Percentiles rank a stretch among this genome's conserved stretches.
These are phyloP conservation scores for Nicator chloris DNA, from an alignment of 2,113 vertebrate species.

Conservation along the genomic window DNA sequence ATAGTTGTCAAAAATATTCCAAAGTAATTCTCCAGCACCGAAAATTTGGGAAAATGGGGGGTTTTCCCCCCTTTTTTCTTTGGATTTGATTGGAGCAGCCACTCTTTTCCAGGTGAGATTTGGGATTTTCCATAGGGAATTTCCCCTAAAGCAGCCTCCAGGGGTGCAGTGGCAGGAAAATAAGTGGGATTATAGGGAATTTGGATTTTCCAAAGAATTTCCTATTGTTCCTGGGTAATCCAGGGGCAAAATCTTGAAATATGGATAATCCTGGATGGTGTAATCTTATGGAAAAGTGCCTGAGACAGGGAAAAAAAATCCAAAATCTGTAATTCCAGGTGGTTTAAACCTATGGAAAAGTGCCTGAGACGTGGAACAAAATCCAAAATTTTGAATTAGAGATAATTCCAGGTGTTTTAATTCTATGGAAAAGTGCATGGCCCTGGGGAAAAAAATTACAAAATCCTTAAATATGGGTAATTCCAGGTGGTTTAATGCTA, in stretches of 20 bases:
- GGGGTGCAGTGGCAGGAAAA: too few relatives aligned
- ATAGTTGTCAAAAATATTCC: not conserved
- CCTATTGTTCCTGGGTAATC: not conserved
- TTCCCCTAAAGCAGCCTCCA: not conserved
- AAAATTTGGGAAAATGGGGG: not conserved
- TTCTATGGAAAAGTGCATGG: not conserved
- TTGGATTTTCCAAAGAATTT: not conserved
- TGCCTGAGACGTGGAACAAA: too few relatives aligned
- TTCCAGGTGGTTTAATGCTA: not conserved
- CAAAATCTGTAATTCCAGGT: not conserved
- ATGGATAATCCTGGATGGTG: rapidly evolving
- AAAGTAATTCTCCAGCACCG: not conserved
- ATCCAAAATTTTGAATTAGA: rapidly evolving
- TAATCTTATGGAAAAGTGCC: not conserved
- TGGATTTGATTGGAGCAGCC: not conserved
- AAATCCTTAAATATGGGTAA: too few relatives aligned
- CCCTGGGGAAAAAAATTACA: too few relatives aligned
- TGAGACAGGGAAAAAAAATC: not conserved
- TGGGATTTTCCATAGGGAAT: not conserved
- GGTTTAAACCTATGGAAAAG: not conserved
- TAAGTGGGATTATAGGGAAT: not conserved
- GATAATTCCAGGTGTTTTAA: rapidly evolving
- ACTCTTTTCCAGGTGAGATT: not conserved
- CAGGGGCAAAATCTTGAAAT: not conserved
- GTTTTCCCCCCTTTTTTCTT: not conserved